A percentile compares a stretch with the other conserved stretches of the same genome.
These are phyloP conservation scores for Scaptomyza tumidula DNA, from an alignment of 2,888 invertebrate species.

Conservation along the genomic window DNA sequence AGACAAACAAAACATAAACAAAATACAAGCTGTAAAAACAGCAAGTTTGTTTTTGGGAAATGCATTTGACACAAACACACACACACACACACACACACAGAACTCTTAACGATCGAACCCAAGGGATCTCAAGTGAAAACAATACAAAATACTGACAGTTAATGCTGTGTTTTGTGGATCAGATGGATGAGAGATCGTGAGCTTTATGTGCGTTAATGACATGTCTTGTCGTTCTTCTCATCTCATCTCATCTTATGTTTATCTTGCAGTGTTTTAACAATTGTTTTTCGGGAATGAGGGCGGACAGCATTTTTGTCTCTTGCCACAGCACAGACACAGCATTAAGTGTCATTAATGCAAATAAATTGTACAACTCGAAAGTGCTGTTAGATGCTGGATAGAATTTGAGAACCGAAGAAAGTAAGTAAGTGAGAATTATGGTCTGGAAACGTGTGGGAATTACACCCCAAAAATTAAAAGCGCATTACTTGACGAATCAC, in stretches of 20 bases:
- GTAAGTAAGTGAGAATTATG: slow-evolving; percentile 17
- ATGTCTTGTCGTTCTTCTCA: slow-evolving; percentile 38
- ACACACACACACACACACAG: background rate
- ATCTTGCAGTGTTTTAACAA: slow-evolving; percentile 62
- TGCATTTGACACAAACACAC: slow-evolving; percentile 18
- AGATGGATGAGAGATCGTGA: slow-evolving; percentile 20
- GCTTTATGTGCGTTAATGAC: slow-evolving; percentile 54
- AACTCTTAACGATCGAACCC: slow-evolving; percentile 41
- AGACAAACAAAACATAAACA: slow-evolving; percentile 55
- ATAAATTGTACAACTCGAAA: slow-evolving; percentile 63
- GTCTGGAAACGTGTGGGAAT: slow-evolving; percentile 47
- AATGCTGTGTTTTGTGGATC: slow-evolving; percentile 8
- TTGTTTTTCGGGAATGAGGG: slow-evolving; percentile 41
- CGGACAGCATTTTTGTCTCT: slow-evolving; percentile 27
- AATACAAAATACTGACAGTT: slow-evolving; percentile 7
- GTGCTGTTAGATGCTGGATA: slow-evolving; percentile 38
- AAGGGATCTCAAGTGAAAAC: slow-evolving; percentile 20
- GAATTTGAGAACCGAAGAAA: slow-evolving; percentile 28
- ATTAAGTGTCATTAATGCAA: slow-evolving; percentile 78
- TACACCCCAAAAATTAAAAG: slow-evolving; percentile 61
- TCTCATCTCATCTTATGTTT: slow-evolving; percentile 19
- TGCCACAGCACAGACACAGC: slow-evolving; percentile 33
- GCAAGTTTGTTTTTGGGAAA: slow-evolving; percentile 33
- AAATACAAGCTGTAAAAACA: slow-evolving; percentile 72
- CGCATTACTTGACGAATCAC: slow-evolving; percentile 39